Base-by-base conservation (phyloP, 2,113 vertebrate genomes). In the Crotalus horridus region DNA sequence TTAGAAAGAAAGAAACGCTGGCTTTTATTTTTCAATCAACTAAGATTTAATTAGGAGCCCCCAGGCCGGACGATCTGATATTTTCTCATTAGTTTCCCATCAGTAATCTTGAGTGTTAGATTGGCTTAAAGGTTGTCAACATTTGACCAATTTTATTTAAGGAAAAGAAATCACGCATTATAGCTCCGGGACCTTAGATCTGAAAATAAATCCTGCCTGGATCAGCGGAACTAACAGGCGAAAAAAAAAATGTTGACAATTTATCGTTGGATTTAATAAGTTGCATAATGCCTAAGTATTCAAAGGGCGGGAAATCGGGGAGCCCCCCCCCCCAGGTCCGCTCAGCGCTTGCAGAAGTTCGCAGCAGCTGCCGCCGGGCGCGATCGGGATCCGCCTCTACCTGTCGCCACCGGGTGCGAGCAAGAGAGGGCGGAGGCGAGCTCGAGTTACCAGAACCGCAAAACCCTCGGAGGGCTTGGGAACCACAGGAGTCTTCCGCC, bases 1-100 rank as follows among this genome's bases (percentile, higher is more conserved):
- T 90, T 89, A 90, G 85, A 92, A 96, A 64, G 64, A 87, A 59
- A 55, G 15, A 48, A 86, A 48, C 17, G 17, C 95, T 97, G 97
- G 97, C 98, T 98, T 98, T 98, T 98, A 98, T 98, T 98, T 98
- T 98, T 98, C 98, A 98, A 98, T 99, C 98, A 98, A 97, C 97
- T 97, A 98, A 98, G 98, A 98, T 99, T 98, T 98, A 99, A 99
- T 99, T 98, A 99, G 98, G 97, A 97, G 97, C 98, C 98, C 98
- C 95, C 98, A 90, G 98, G 98, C 98, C 96, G 96, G 97, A 97
- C 94, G 97, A 97, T 97, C 98, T 98, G 98, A 98, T 98, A 98
- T 98, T 98, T 98, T 98, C 98, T 98, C 98, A 98, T 99, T 99
- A 99, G 97, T 98, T 98, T 98, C 97, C 97, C 98, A 97, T 98